Percentiles rank a stretch among this genome's conserved stretches.
phyloP scores from a whole-genome alignment of 2,888 invertebrate species.

The Melangyna quadrimaculata region DNA sequence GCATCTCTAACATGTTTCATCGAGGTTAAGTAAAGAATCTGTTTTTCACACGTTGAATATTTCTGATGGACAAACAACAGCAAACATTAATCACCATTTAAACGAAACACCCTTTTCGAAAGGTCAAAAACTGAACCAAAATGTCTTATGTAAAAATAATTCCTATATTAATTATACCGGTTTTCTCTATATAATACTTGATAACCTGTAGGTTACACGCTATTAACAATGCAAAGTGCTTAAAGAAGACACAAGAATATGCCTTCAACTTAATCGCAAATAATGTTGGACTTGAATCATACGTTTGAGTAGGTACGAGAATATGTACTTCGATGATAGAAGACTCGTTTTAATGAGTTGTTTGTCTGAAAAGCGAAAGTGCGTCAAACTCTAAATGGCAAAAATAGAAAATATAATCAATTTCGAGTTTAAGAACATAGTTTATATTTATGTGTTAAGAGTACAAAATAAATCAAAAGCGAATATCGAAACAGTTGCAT shows the following conservation, averaged over 20 bases:
- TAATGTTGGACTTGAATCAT: neutral
- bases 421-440: neutral
- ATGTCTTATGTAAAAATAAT: slow-evolving; percentile 4
- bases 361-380: neutral
- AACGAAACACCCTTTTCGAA: neutral
- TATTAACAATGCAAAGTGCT: slow-evolving; percentile 54
- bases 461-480: no score
- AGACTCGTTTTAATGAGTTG: neutral
- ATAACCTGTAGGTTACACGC: slow-evolving; percentile 35
- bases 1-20: neutral
- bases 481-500: no score
- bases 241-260: neutral
- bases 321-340: neutral
- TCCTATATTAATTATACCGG: slow-evolving; percentile 18
- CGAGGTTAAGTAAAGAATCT: neutral
- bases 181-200: neutral
- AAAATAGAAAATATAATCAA: neutral
- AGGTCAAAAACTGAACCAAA: slow-evolving; percentile 19
- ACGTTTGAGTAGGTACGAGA: neutral
- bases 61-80: neutral
- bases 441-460: neutral
- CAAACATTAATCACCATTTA: neutral
- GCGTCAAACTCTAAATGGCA: neutral
- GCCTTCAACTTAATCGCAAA: neutral
- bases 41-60: neutral